Conservation (phyloP, 2,113 vertebrate genomes). For the Silurus meridionalis region DNA sequence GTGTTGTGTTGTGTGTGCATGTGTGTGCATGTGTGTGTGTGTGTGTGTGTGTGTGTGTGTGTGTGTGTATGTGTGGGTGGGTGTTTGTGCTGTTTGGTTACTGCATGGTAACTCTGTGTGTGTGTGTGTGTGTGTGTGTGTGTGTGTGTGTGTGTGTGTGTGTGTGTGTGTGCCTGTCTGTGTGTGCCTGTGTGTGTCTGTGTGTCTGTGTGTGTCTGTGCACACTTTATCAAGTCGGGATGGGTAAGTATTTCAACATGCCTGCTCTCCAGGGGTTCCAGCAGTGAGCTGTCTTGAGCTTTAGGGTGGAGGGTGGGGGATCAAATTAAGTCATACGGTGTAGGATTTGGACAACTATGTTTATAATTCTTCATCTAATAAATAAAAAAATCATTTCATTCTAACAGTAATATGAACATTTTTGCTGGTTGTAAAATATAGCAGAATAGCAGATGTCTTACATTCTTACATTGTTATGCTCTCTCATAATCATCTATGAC, state of each 20-base stretch:
- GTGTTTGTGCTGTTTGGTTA: slow-evolving; percentile 2
- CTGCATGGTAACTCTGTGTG: slow-evolving; percentile 40
- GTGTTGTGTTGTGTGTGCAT: slow-evolving; percentile 15
- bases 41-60: slow-evolving; percentile 26
- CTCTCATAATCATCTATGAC: not conserved
- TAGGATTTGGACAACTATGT: slow-evolving; percentile 12
- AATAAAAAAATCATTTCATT: not conserved
- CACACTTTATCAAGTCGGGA: slow-evolving; percentile 32
- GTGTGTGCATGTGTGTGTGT: slow-evolving; percentile 6
- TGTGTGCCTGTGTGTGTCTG: not conserved
- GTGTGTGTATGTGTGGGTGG: slow-evolving; percentile 19
- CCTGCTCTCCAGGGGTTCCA: slow-evolving; percentile 39
- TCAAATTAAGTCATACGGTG: slow-evolving; percentile 12
- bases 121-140: slow-evolving; percentile 6
- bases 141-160: slow-evolving; percentile 11
- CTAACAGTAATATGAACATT: not conserved
- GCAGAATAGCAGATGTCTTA: not conserved
- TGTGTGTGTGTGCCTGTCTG: slow-evolving; percentile 32
- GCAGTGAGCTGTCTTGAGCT: slow-evolving; percentile 26
- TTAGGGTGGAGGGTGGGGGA: slow-evolving; percentile 7
- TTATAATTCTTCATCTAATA: slow-evolving; percentile 6
- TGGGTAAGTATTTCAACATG: slow-evolving; percentile 44
- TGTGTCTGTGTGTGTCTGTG: slow-evolving; percentile 9
- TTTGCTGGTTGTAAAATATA: slow-evolving; percentile 2
- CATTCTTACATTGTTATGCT: not conserved